Conservation (phyloP, 92 coral and sea anemone species). For the Epizoanthus ramosus region DNA sequence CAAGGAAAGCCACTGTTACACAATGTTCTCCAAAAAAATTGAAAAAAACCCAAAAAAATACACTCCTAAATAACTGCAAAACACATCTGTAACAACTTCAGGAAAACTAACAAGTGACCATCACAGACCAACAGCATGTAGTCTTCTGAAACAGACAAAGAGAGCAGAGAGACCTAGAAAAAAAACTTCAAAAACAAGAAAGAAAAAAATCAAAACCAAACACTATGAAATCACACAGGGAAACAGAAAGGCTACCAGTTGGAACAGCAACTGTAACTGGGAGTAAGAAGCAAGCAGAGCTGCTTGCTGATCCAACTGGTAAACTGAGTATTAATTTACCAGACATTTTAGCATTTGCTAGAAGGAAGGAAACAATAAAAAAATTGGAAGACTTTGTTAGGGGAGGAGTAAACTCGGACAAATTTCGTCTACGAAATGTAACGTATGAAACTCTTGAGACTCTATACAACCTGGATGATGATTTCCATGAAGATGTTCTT, state of each 20-base stretch:
- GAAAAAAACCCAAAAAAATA: not conserved
- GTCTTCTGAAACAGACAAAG: not conserved
- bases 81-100: not conserved
- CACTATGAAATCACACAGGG: not conserved
- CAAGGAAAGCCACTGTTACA: not conserved
- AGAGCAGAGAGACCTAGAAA: not conserved
- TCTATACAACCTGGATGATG: constrained; percentile 23
- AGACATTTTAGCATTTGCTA: not conserved
- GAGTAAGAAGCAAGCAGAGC: no score
- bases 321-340: not conserved
- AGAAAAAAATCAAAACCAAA: not conserved
- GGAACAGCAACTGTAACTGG: no score
- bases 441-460: constrained; percentile 10
- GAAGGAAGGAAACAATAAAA: not conserved
- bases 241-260: not conserved
- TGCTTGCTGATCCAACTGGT: not conserved
- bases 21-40: not conserved
- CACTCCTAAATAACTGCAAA: not conserved
- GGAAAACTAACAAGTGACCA: not conserved
- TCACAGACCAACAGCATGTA: not conserved
- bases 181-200: not conserved
- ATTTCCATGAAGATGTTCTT: constrained; percentile 19
- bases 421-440: not conserved
- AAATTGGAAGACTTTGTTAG: no score
- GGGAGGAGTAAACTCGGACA: not conserved